Conservation (phyloP, 1,140 invertebrate genomes). For the Drosophila carrolli region DNA sequence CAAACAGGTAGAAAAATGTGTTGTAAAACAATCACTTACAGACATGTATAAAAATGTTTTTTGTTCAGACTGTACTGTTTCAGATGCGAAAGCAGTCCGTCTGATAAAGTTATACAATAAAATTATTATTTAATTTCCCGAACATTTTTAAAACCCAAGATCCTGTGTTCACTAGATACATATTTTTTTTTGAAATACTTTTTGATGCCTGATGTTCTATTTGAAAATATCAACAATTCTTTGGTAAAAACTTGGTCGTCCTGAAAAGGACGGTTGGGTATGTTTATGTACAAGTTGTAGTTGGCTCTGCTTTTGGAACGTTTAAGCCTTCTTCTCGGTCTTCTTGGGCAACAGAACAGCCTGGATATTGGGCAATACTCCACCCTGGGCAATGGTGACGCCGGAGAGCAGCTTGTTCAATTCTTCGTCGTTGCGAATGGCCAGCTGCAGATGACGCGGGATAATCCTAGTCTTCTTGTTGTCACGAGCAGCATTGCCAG, state of each 20-base stretch:
- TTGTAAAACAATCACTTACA: too few species aligned
- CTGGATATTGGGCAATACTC: conserved; percentile 92
- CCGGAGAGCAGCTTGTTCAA: conserved; percentile 91
- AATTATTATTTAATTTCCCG: too few species aligned
- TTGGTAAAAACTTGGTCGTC: conserved; percentile 34
- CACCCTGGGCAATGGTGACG: conserved; percentile 93
- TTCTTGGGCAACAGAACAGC: conserved; percentile 88
- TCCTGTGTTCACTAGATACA: too few species aligned
- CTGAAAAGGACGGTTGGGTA: conserved; percentile 57
- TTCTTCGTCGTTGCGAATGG: conserved; percentile 94
- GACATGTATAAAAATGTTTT: too few species aligned
- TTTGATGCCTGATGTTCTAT: too few species aligned
- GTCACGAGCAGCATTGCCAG: conserved; percentile 88
- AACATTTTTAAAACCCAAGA: too few species aligned
- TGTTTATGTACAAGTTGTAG: conserved; percentile 6
- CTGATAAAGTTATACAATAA: too few species aligned
- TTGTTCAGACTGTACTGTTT: too few species aligned
- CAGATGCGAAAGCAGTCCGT: too few species aligned
- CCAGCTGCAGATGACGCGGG: conserved; percentile 92
- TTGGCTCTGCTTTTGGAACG: not conserved
- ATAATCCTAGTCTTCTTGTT: conserved; percentile 87
- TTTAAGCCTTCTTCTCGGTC: conserved; percentile 24
- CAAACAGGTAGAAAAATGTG: too few species aligned
- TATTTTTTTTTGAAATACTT: too few species aligned
- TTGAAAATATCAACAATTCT: not conserved